Percentiles rank a stretch among this genome's conserved stretches.
phyloP scores from a whole-genome alignment of 2,888 invertebrate species.

The Leptarthrus brevirostris region DNA sequence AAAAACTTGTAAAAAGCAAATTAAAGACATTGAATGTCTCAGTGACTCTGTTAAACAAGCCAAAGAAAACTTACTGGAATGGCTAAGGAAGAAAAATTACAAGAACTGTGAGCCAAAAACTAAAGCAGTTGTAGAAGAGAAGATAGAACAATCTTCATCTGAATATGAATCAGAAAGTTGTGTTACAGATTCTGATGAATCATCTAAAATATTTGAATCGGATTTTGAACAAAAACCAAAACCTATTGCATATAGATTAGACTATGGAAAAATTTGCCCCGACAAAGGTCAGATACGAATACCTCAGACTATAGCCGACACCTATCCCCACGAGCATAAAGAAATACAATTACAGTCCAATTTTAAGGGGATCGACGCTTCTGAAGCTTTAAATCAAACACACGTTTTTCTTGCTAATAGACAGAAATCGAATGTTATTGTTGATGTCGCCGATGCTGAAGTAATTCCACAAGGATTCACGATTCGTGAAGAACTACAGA shows the following conservation, averaged over 20 bases:
- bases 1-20: slow-evolving; percentile 44
- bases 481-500: too few relatives aligned
- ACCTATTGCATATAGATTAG: slow-evolving; percentile 13
- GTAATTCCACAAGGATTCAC: too few relatives aligned
- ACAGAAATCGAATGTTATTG: too few relatives aligned
- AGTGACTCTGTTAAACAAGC: neutral
- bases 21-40: slow-evolving; percentile 42
- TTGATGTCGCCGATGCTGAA: too few relatives aligned
- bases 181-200: neutral
- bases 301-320: neutral
- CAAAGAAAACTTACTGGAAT: slow-evolving; percentile 28
- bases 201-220: neutral
- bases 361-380: neutral
- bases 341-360: neutral
- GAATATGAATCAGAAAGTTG: neutral
- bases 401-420: too few relatives aligned
- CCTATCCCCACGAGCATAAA: neutral
- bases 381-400: neutral
- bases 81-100: slow-evolving; percentile 42
- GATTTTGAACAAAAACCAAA: neutral
- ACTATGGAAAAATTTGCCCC: neutral
- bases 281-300: too few relatives aligned
- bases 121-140: neutral
- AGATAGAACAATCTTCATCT: neutral
- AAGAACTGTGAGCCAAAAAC: neutral